Evolutionary conservation across 2,888 invertebrate species (phyloP), one percentile per base, ranked within the genome.

Genomic region (Synergus japonicus): DNA sequence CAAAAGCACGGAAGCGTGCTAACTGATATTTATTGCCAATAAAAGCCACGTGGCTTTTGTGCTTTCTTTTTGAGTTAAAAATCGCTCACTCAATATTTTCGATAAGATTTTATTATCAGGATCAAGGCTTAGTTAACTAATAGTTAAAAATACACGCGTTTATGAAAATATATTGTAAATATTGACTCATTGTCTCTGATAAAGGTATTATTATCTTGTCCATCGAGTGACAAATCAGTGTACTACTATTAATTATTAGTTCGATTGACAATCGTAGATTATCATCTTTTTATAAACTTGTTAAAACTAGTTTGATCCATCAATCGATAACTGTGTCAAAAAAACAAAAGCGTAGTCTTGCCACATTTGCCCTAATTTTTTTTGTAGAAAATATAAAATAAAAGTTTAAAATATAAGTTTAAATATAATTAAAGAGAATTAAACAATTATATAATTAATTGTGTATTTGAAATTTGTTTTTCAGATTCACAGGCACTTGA

Each of bases 111-210:
- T 12, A 63, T 22, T 63, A 63, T 63, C 18, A 64, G 4, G 4
- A 41, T 37, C 4, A 43, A 43, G 18, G 10, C 18, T 7, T 10
- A 18, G 43, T 43, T 18, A 43, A 43, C 41, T 66, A 41, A 43
- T 9, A 66, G n/a, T 66, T 43, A 43, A 66, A 65, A 65, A 65
- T 18, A n/a, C 58, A 65, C 3, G 49, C 15, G 29, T 13, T 49
- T 49, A 69, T 22, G 49, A 69, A 69, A 69, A 69, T 49, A 49
- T 49, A 67, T 15, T 46, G 49, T 37, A 46, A 69, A 69, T 49
- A 69, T 69, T 69, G 49, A 66, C 43, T 43, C 18, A 69, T 69
- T 69, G 49, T 43, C 43, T 43, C 18, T 66, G 18, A 69, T 69
- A 49, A 69, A 69, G 29, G n/a, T 5, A 49, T 49, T 69, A 49